Percentiles rank a stretch among this genome's conserved stretches.
Evolutionary conservation across 64 coral and sea anemone genomes (phyloP).

Genomic region (Pocillopora verrucosa): DNA sequence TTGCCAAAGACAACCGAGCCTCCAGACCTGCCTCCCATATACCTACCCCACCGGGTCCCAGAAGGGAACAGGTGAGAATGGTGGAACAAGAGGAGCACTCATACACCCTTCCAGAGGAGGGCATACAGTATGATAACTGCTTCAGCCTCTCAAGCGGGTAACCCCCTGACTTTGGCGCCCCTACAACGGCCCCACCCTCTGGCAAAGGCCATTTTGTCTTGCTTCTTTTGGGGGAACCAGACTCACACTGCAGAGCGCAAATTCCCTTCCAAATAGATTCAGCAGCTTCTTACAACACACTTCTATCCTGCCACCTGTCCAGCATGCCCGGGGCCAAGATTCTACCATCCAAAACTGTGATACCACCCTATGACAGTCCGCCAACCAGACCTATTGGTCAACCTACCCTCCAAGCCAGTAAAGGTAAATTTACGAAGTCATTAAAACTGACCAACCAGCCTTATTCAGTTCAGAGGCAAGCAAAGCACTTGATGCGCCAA

Average conservation of each 20-base stretch:
- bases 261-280: slow-evolving; percentile 47
- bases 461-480: slow-evolving; percentile 34
- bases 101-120: neutral
- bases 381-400: neutral
- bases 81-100: no score
- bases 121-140: neutral
- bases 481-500: slow-evolving; percentile 18
- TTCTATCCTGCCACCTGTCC: slow-evolving; percentile 6
- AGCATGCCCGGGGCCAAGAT: no score
- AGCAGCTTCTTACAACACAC: slow-evolving; percentile 38
- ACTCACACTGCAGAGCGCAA: neutral
- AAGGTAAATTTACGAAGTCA: no score
- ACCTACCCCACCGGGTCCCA: no score
- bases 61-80: no score
- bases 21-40: no score
- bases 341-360: no score
- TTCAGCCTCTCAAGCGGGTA: neutral
- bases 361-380: no score
- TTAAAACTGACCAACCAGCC: no score
- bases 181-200: neutral
- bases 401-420: neutral
- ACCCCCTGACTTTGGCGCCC: neutral
- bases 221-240: neutral
- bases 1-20: no score
- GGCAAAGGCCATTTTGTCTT: slow-evolving; percentile 7